Evolutionary conservation across 2,113 vertebrate species (phyloP), one percentile per base, ranked within the genome.

Genomic region (Heterochromis multidens): DNA sequence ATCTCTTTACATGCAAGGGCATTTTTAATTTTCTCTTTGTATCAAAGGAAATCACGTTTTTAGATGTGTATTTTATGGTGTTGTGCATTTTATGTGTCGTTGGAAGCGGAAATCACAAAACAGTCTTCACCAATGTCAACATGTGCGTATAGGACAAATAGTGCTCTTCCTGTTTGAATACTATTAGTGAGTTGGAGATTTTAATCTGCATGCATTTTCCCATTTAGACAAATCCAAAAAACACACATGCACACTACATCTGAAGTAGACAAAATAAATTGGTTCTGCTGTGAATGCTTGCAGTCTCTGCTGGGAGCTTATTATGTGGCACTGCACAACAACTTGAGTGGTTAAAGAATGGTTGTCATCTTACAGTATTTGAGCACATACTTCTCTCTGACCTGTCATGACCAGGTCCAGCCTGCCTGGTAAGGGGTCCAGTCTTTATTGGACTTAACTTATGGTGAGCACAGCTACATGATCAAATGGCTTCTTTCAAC

Each of bases 41-140:
- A 90, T 78, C 88, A 83, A 90, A 92, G 87, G 76, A 90, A 92
- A 91, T 93, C 79, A 82, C 31, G 31, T 83, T 86, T 88, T 88
- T 16, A 85, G 67, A 88, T 92, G 49, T 80, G 76, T n/a, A 57
- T 83, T 79, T 84, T 23, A 56, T 65, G 76, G n/a, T n/a, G 77
- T 93, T 82, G 49, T 80, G 76, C 23, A 57, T 83, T 79, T 84
- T 23, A 56, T 65, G 76, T 83, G 54, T 56, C 21, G 37, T 65
- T 52, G 59, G 43, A 77, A 4, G 49, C 17, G 19, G 59, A 83
- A 82, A 89, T 87, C 77, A 84, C 58, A 84, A 82, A 59, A 7
- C 77, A 4, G 83, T 52, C 23, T 84, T 85, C 16, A 13, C 37
- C 8, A 6, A 17, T 77, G 37, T 82, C 82, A 91, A 59, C 67